These are phyloP conservation scores for Sclerurus mexicanus DNA, from an alignment of 2,113 vertebrate species.

Conservation along the genomic window DNA sequence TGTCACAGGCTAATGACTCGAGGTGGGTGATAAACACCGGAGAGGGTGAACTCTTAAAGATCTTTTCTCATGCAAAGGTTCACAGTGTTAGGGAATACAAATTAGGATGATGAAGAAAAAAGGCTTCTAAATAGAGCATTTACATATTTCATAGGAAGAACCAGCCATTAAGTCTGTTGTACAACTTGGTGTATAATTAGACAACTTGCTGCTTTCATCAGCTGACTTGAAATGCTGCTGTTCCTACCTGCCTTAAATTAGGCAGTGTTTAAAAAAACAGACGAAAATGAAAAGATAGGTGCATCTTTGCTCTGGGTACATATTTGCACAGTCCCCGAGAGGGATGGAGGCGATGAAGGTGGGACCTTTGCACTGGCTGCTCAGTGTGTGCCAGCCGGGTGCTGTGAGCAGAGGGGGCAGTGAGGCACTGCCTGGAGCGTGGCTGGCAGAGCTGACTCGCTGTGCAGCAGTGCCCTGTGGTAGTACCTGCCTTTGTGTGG, in stretches of 20 bases:
- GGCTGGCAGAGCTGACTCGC: not conserved
- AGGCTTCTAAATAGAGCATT: not conserved
- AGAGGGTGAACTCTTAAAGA: constrained; percentile 22
- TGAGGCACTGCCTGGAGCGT: not conserved
- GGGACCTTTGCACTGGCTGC: not conserved
- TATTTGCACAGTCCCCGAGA: not conserved
- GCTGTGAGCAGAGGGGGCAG: not conserved
- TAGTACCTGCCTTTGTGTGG: not conserved
- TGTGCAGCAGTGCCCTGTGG: not conserved
- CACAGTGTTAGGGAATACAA: not conserved
- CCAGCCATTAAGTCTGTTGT: not conserved
- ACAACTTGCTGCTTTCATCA: not conserved
- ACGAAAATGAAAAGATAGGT: not conserved
- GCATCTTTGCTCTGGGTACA: not conserved
- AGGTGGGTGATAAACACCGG: constrained; percentile 36
- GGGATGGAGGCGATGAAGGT: not conserved
- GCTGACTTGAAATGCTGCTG: not conserved
- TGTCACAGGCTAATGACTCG: constrained; percentile 50
- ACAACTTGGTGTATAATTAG: not conserved
- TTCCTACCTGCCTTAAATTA: not conserved
- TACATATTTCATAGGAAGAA: not conserved
- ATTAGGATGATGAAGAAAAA: not conserved
- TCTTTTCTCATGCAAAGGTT: constrained; percentile 16
- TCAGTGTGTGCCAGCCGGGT: not conserved
- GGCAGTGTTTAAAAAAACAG: not conserved